Evolutionary conservation across 2,888 invertebrate species (phyloP).

Genomic region (Heliconius charithonia): DNA sequence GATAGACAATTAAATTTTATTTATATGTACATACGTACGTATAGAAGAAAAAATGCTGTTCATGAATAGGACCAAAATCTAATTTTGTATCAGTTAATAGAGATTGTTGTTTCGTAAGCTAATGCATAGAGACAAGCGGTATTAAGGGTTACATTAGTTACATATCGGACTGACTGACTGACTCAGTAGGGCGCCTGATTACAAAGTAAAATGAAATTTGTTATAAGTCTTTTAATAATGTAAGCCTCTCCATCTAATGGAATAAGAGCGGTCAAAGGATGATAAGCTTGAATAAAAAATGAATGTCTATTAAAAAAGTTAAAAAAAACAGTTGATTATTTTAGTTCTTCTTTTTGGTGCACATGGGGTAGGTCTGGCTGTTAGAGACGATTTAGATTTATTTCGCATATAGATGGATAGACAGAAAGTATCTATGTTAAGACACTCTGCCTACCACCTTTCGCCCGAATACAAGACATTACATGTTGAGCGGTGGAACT

Average conservation of each 20-base stretch:
- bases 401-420: neutral
- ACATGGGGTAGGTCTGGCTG: no score
- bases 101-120: slow-evolving; percentile 19
- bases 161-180: slow-evolving; percentile 30
- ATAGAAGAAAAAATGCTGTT: neutral
- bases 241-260: slow-evolving; percentile 32
- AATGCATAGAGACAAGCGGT: slow-evolving; percentile 22
- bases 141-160: slow-evolving; percentile 26
- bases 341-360: neutral
- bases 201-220: slow-evolving; percentile 40
- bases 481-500: neutral
- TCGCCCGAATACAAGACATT: neutral
- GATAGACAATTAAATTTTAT: neutral
- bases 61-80: slow-evolving; percentile 1
- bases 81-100: slow-evolving; percentile 3
- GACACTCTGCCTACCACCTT: neutral
- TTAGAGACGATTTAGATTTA: neutral
- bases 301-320: slow-evolving; percentile 6
- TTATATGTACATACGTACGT: neutral
- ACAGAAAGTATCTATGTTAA: neutral
- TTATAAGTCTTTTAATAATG: slow-evolving; percentile 30
- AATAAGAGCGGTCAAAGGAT: slow-evolving; percentile 24
- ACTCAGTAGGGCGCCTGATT: slow-evolving; percentile 42
- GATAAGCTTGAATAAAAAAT: slow-evolving; percentile 23
- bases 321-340: neutral